phyloP scores from a whole-genome alignment of 2,113 vertebrate species.

The Rutilus rutilus region DNA sequence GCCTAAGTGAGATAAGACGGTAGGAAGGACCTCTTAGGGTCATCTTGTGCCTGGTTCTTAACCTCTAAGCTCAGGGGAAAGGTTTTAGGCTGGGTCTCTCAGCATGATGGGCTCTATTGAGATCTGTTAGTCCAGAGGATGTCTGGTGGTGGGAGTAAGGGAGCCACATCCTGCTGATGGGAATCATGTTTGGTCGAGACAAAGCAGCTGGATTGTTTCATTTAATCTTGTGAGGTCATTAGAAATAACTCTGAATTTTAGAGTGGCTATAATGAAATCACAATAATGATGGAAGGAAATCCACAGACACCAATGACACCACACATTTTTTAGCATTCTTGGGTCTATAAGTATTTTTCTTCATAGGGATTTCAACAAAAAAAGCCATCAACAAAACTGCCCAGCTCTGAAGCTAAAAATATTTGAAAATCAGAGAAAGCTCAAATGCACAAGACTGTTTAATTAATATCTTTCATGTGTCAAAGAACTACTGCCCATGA shows the following conservation, averaged over 20 bases:
- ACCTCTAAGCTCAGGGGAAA: conserved; percentile 12
- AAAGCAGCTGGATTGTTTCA: conserved; percentile 44
- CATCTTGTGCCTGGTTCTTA: conserved; percentile 12
- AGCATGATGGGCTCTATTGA: conserved; percentile 44
- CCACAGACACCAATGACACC: not conserved
- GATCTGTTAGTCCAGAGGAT: conserved; percentile 50
- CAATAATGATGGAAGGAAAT: not conserved
- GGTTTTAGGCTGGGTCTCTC: conserved; percentile 16
- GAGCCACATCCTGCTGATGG: conserved; percentile 71
- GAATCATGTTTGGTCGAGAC: conserved; percentile 52
- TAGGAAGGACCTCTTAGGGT: not conserved
- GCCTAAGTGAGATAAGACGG: not conserved
- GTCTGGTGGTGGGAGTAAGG: conserved; percentile 44
- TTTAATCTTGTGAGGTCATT: conserved; percentile 5
- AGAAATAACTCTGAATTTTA: conserved; percentile 20
- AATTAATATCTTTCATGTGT: not conserved
- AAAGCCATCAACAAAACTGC: not conserved
- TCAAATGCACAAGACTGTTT: not conserved
- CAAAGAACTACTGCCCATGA: not conserved
- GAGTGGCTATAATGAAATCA: not conserved
- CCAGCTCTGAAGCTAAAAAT: not conserved
- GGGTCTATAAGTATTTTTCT: not conserved
- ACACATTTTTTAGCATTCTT: not conserved
- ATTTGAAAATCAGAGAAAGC: not conserved
- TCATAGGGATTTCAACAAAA: not conserved